These are phyloP conservation scores for Urechis unicinctus DNA, from an alignment of 2,888 invertebrate species.

Conservation along the genomic window DNA sequence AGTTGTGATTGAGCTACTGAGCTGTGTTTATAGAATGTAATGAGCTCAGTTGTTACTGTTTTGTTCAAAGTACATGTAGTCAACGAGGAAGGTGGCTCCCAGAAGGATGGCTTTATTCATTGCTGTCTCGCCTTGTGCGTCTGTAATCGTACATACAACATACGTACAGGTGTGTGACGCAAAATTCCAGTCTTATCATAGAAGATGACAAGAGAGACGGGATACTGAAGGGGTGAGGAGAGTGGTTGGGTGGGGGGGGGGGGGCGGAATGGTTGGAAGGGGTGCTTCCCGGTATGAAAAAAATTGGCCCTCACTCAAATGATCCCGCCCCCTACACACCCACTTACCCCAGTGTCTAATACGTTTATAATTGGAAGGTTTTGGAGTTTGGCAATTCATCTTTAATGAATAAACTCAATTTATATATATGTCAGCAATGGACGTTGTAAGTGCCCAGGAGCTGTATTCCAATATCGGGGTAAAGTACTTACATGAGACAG, in stretches of 20 bases:
- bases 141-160: constrained; percentile 20
- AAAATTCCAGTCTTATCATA: not conserved
- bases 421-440: not conserved
- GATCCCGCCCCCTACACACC: too few species aligned
- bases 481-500: constrained; percentile 32
- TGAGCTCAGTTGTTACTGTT: too few species aligned
- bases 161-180: not conserved
- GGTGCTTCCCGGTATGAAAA: too few species aligned
- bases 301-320: too few species aligned
- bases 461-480: not conserved
- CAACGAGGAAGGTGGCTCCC: constrained; percentile 38
- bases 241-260: too few species aligned
- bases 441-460: not conserved
- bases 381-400: too few species aligned
- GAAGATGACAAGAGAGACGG: not conserved
- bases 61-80: constrained; percentile 40
- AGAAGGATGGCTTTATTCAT: constrained; percentile 35
- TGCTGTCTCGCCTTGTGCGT: constrained; percentile 29
- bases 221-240: not conserved
- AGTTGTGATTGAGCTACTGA: too few species aligned
- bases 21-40: too few species aligned
- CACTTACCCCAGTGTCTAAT: too few species aligned
- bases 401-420: too few species aligned
- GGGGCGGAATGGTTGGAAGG: not conserved
- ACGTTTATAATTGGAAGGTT: too few species aligned